A percentile compares a stretch with the other conserved stretches of the same genome.
These are phyloP conservation scores for Ia io DNA, from an alignment of 2,113 vertebrate species.

Conservation along the genomic window DNA sequence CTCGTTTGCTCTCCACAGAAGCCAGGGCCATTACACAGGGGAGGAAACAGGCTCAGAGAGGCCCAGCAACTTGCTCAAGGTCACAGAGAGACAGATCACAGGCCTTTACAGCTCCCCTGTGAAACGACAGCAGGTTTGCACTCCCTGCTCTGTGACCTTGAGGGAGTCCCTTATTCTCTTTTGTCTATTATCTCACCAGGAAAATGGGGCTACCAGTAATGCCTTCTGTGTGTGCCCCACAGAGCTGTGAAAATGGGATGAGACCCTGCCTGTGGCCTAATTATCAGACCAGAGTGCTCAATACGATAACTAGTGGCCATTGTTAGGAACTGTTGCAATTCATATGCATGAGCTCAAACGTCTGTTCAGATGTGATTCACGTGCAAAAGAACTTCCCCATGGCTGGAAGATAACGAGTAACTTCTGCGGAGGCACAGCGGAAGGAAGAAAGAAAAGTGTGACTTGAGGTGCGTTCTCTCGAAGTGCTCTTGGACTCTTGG, in stretches of 20 bases:
- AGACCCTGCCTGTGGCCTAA: neutral
- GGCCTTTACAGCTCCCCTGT: rapidly evolving
- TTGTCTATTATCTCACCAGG: neutral
- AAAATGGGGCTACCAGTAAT: neutral
- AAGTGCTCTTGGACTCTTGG: neutral
- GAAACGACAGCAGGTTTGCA: neutral
- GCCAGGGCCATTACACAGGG: neutral
- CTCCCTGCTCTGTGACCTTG: neutral
- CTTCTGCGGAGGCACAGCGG: neutral
- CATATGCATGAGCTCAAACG: neutral
- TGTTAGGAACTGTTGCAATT: neutral
- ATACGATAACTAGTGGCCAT: rapidly evolving
- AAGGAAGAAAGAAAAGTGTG: neutral
- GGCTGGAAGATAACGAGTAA: neutral
- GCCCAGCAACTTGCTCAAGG: neutral
- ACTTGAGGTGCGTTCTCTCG: neutral
- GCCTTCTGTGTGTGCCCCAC: neutral
- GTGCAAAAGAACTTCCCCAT: neutral
- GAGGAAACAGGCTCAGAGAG: neutral
- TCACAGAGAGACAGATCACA: neutral
- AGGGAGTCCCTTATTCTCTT: neutral
- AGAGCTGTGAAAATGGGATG: neutral
- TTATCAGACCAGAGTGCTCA: neutral
- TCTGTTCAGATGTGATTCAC: neutral
- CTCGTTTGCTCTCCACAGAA: neutral